A percentile compares a stretch with the other conserved stretches of the same genome.
Conservation (phyloP, 2,888 invertebrate genomes). For the Neoitamus cyanurus region DNA sequence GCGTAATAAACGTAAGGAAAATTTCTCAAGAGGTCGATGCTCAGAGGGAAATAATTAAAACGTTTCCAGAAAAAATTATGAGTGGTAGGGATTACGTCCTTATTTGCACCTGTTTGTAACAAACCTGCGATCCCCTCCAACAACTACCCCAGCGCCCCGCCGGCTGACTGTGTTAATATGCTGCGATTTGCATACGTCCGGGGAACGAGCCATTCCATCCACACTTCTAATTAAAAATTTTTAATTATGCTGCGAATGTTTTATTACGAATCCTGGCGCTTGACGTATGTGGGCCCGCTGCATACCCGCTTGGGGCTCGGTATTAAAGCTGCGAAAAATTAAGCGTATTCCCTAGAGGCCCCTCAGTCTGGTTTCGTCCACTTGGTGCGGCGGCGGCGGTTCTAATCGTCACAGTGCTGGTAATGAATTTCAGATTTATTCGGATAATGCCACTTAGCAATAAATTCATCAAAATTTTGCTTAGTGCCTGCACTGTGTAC, state of each 20-base stretch:
- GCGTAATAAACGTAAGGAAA: background rate
- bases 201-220: conserved; percentile 9
- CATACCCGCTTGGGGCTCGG: background rate
- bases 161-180: background rate
- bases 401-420: background rate
- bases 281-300: background rate
- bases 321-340: conserved; percentile 21
- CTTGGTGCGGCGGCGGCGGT: background rate
- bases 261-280: conserved; percentile 2
- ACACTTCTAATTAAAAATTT: conserved; percentile 36
- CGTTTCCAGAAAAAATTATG: conserved; percentile 1
- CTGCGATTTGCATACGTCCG: conserved; percentile 25
- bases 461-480: background rate
- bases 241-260: conserved; percentile 40
- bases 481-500: background rate
- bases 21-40: background rate
- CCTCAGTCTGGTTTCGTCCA: background rate
- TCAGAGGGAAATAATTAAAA: conserved; percentile 29
- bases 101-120: conserved; percentile 16
- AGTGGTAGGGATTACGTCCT: background rate
- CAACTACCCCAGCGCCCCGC: background rate
- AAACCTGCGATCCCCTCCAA: background rate
- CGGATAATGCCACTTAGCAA: background rate
- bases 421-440: background rate
- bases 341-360: background rate